Percentiles rank a stretch among this genome's conserved stretches.
Conservation (phyloP, 92 coral and sea anemone genomes). For the Phenganax stokvisi region DNA sequence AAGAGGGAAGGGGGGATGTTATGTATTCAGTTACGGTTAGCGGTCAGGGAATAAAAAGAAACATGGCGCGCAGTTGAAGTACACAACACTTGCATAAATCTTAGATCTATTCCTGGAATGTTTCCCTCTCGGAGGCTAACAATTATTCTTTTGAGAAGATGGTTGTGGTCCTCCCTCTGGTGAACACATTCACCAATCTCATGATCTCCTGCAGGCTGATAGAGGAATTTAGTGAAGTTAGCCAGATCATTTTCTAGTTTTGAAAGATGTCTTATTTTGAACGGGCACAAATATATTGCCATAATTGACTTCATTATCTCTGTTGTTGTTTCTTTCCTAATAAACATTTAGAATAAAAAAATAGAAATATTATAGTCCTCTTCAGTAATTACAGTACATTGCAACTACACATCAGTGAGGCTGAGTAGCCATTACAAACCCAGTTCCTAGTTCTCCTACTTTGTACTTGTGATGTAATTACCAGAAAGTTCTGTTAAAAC, state of each 20-base stretch:
- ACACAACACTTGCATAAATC: neutral
- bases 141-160: constrained; percentile 19
- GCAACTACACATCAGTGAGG: neutral
- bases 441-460: neutral
- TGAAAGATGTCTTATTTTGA: constrained; percentile 37
- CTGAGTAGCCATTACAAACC: neutral
- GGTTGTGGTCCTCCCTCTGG: constrained; percentile 23
- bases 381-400: neutral
- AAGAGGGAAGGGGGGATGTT: constrained; percentile 5
- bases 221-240: constrained; percentile 20
- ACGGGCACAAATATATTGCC: constrained; percentile 47
- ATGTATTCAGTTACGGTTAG: neutral
- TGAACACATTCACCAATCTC: constrained; percentile 12
- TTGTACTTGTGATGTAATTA: neutral
- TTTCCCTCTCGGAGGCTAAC: constrained; percentile 29
- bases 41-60: neutral
- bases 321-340: constrained; percentile 41
- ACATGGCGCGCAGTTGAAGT: neutral
- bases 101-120: constrained; percentile 26
- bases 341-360: constrained; percentile 7
- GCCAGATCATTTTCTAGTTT: constrained; percentile 45
- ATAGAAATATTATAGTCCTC: neutral
- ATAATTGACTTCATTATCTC: constrained; percentile 42
- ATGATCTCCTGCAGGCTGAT: constrained; percentile 23
- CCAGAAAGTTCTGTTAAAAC: neutral